These are phyloP conservation scores for Chelon auratus DNA, from an alignment of 2,797 vertebrate species.

Conservation along the genomic window DNA sequence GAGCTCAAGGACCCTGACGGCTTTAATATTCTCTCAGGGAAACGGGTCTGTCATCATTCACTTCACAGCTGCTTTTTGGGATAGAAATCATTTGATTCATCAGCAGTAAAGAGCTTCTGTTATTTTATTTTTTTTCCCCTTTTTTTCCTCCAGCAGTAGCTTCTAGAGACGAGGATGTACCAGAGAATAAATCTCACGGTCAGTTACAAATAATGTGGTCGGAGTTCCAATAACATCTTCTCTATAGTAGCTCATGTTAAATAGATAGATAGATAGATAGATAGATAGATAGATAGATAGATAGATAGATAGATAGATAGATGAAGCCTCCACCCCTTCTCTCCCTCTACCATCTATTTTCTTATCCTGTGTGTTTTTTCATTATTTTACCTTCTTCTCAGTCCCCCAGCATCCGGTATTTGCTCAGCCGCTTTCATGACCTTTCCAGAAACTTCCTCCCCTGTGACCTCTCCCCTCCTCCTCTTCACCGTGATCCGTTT, in stretches of 20 bases:
- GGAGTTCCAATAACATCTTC: constrained; percentile 19
- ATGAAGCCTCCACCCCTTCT: background rate
- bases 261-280: too few species aligned
- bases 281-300: too few species aligned
- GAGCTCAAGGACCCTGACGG: constrained; percentile 50
- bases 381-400: constrained; percentile 24
- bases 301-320: too few species aligned
- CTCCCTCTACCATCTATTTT: constrained; percentile 18
- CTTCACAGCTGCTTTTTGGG: constrained; percentile 37
- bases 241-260: background rate
- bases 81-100: constrained; percentile 54
- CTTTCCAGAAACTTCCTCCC: constrained; percentile 64
- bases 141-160: constrained; percentile 27
- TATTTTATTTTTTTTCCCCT: constrained; percentile 23
- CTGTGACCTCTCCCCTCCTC: constrained; percentile 27
- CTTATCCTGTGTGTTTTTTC: background rate
- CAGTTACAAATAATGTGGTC: constrained; percentile 57
- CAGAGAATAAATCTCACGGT: constrained; percentile 55
- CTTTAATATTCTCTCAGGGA: constrained; percentile 45
- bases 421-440: constrained; percentile 59
- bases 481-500: constrained; percentile 46
- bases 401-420: constrained; percentile 49
- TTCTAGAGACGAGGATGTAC: constrained; percentile 44
- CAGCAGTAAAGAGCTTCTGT: constrained; percentile 41
- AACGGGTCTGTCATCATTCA: constrained; percentile 28